phyloP scores from a whole-genome alignment of 1,140 invertebrate genomes.

The Vollenhovia emeryi region DNA sequence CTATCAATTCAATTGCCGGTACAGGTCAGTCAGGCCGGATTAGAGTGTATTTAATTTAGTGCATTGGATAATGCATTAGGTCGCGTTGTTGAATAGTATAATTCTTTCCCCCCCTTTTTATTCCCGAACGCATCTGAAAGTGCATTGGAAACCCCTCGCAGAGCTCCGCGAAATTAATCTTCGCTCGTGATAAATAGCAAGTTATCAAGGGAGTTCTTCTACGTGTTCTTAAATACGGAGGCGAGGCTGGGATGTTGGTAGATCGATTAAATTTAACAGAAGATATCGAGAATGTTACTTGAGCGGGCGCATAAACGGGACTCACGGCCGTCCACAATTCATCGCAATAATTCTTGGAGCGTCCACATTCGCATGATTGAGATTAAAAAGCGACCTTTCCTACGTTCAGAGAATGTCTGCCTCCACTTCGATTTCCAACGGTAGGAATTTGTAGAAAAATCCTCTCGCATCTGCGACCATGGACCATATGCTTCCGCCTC shows the following conservation, averaged over 20 bases:
- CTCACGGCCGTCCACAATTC: neutral
- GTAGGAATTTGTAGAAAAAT: slow-evolving; percentile 33
- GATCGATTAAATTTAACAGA: neutral
- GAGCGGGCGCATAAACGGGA: neutral
- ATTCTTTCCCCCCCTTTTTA: neutral
- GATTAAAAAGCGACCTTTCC: slow-evolving; percentile 9
- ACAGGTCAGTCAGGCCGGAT: neutral
- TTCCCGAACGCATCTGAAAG: neutral
- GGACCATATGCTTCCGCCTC: slow-evolving; percentile 8
- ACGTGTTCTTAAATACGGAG: neutral
- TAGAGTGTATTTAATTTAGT: neutral
- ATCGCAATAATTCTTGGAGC: neutral
- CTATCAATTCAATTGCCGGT: neutral
- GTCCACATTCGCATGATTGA: slow-evolving; percentile 1
- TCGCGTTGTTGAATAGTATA: neutral
- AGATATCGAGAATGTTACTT: neutral
- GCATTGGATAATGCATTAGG: neutral
- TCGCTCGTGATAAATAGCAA: neutral
- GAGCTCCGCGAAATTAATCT: neutral
- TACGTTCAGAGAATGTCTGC: neutral
- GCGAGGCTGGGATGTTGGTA: neutral
- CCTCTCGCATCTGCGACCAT: slow-evolving; percentile 26
- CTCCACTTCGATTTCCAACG: slow-evolving; percentile 3
- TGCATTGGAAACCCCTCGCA: neutral
- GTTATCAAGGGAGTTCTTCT: neutral